Percentiles rank a stretch among this genome's conserved stretches.
Conservation (phyloP, 2,113 vertebrate species). For the Craseonycteris thonglongyai region DNA sequence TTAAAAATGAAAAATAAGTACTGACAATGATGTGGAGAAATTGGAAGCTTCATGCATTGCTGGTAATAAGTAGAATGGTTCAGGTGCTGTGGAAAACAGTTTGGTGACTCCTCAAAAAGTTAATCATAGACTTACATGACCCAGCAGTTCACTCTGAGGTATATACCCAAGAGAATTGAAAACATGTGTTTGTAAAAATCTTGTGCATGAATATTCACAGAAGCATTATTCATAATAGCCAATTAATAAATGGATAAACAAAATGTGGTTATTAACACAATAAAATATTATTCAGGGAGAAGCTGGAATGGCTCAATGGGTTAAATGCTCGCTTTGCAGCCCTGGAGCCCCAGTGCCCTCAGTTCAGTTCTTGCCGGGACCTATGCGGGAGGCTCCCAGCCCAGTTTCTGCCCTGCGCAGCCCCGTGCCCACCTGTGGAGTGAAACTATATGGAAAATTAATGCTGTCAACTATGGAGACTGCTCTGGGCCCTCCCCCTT, state of each 20-base stretch:
- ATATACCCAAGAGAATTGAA: background rate
- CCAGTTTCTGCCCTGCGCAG: too few relatives aligned
- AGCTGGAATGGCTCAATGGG: too few relatives aligned
- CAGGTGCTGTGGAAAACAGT: background rate
- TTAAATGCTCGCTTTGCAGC: too few relatives aligned
- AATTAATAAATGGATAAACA: background rate
- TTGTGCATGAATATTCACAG: background rate
- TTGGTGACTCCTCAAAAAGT: background rate
- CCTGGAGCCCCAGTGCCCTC: too few relatives aligned
- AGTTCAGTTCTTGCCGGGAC: too few relatives aligned
- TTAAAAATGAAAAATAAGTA: background rate
- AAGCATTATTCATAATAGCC: background rate
- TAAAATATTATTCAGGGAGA: background rate
- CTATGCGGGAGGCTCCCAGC: too few relatives aligned
- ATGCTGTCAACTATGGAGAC: too few relatives aligned
- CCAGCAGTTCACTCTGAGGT: background rate
- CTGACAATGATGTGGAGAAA: background rate
- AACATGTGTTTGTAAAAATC: background rate
- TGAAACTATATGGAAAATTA: too few relatives aligned
- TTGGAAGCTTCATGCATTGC: background rate
- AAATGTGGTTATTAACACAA: background rate
- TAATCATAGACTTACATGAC: background rate
- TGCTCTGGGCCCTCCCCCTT: too few relatives aligned
- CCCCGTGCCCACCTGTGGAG: too few relatives aligned
- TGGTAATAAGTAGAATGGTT: background rate